These are phyloP conservation scores for Napeogenes sylphis DNA, from an alignment of 2,888 invertebrate genomes.

Conservation along the genomic window DNA sequence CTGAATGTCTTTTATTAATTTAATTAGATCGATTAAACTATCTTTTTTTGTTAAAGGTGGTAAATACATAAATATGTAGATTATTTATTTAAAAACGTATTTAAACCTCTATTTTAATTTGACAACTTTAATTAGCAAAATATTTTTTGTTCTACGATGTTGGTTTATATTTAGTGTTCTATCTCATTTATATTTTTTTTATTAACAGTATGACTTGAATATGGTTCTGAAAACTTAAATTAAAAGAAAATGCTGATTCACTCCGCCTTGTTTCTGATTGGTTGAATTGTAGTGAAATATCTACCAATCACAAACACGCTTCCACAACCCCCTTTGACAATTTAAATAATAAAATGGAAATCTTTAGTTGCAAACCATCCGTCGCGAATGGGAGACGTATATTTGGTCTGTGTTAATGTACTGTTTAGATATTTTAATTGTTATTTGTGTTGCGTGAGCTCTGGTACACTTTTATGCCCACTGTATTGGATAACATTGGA, in stretches of 20 bases:
- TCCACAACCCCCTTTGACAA: slow-evolving; percentile 53
- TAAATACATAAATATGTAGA: no score
- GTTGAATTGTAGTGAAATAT: slow-evolving; percentile 29
- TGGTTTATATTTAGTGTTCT: no score
- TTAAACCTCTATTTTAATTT: no score
- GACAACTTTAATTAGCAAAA: no score
- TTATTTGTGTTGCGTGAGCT: slow-evolving; percentile 20
- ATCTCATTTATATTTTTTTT: no score
- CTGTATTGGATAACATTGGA: slow-evolving; percentile 51
- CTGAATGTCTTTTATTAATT: no score
- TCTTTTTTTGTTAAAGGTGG: no score
- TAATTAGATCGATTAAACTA: no score
- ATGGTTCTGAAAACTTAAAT: not conserved
- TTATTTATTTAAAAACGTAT: no score
- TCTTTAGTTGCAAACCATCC: slow-evolving; percentile 45
- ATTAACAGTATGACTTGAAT: no score
- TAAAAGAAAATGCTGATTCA: slow-evolving; percentile 20
- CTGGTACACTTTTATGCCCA: slow-evolving; percentile 59
- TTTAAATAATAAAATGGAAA: slow-evolving; percentile 46
- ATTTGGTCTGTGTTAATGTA: not conserved
- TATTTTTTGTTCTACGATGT: no score
- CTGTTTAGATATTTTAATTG: slow-evolving; percentile 1
- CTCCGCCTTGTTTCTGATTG: slow-evolving; percentile 49
- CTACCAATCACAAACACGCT: slow-evolving; percentile 48
- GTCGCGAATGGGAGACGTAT: slow-evolving; percentile 31